Evolutionary conservation across 2,113 vertebrate species (phyloP).

Genomic region (Lethenteron camtschaticum): DNA sequence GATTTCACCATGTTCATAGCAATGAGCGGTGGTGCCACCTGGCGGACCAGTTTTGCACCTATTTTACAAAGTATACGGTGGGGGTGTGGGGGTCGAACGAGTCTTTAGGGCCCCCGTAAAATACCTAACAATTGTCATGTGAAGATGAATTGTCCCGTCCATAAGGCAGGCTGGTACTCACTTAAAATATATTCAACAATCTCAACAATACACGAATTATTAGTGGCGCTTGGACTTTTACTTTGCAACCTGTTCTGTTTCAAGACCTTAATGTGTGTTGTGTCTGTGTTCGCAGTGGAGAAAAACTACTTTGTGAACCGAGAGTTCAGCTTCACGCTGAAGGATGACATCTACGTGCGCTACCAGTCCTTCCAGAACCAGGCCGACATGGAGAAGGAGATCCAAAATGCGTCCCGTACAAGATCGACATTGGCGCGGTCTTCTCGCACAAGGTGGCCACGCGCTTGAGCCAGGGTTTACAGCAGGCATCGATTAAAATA

Average conservation of each 20-base stretch:
- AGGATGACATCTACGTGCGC: slow-evolving; percentile 72
- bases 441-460: slow-evolving; percentile 52
- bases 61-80: too few species aligned
- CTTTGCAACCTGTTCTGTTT: background rate
- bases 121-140: background rate
- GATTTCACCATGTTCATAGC: too few species aligned
- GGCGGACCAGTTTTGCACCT: too few species aligned
- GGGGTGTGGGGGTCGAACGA: too few species aligned
- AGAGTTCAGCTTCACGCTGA: slow-evolving; percentile 87
- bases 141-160: background rate
- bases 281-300: slow-evolving; percentile 18
- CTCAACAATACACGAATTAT: background rate
- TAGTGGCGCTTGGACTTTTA: too few species aligned
- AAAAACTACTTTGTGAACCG: slow-evolving; percentile 80
- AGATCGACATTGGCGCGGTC: slow-evolving; percentile 75
- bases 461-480: too few species aligned
- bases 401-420: slow-evolving; percentile 75
- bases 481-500: too few species aligned
- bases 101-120: background rate
- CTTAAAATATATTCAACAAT: background rate
- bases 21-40: too few species aligned
- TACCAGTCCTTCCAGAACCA: slow-evolving; percentile 71
- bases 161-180: background rate
- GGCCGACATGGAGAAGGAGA: slow-evolving; percentile 71
- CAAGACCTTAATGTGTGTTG: background rate